Evolutionary conservation across 2,888 invertebrate species (phyloP), one percentile per base, ranked within the genome.

Genomic region (Leptinotarsa rubiginosa): DNA sequence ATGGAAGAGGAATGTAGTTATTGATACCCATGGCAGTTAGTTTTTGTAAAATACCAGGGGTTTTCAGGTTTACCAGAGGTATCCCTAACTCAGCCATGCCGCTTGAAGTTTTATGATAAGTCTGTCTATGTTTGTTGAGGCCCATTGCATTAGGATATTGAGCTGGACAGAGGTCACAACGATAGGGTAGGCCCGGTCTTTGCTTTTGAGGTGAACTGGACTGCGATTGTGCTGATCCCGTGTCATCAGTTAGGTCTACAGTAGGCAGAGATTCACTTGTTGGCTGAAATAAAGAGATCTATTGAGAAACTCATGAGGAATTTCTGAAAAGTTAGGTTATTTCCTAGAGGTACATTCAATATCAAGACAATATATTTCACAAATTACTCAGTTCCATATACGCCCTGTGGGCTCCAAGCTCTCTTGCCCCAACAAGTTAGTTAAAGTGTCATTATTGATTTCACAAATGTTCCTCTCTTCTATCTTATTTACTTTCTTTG

Each of bases 1-100:
- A 92, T 2, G 92, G 92, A 76, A 94, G 84, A 0, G 94, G 94
- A 81, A 95, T 94, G 86, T 92, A 94, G 87, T 92, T 93, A 83
- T 92, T 91, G 77, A 94, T 93, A 59, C 94, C 94, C 82, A 94
- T 88, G 83, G 87, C 90, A 77, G 91, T 90, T 15, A 94, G 88
- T 79, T 92, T 90, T 80, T 91, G 90, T 68, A 93, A 86, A 31
- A 92, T 91, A 16, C 92, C 92, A 13, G 92, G 92, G 75, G 93
- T 92, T 65, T 92, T 92, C 41, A 94, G 85, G 83, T 94, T 94
- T 0, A 94, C 92, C 1, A 94, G 91, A 0, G 94, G 95, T 80
- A 94, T 87, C 0, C 93, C 94, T 73, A 94, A 87, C 82, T 94
- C 94, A 84, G 85, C 90, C 89, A 86, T 90, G 86, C 89, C 87